Evolutionary conservation across 2,888 invertebrate genomes (phyloP).

Genomic region (Plagiodera versicolora): DNA sequence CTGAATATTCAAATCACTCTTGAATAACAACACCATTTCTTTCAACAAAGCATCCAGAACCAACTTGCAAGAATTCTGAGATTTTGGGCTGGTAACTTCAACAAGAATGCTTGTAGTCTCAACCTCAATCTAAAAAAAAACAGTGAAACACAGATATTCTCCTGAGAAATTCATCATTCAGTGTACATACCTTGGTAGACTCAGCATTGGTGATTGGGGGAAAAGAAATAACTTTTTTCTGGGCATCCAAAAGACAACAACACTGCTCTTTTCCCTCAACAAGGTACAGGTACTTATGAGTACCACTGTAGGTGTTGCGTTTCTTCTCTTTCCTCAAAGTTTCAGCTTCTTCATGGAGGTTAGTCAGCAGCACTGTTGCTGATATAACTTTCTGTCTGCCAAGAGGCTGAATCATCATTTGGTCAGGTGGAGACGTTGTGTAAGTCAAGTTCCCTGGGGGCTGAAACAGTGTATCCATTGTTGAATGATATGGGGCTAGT

Average conservation of each 20-base stretch:
- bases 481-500: too few relatives aligned
- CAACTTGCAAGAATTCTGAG: conserved; percentile 66
- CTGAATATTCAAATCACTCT: conserved; percentile 56
- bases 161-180: too few relatives aligned
- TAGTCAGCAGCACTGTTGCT: conserved; percentile 69
- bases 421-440: conserved; percentile 67
- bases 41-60: conserved; percentile 69
- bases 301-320: conserved; percentile 77
- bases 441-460: conserved; percentile 63
- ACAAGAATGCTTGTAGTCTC: conserved; percentile 69
- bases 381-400: conserved; percentile 62
- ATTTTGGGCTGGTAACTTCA: conserved; percentile 75
- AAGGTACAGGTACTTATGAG: conserved; percentile 81
- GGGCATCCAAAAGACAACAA: conserved; percentile 70
- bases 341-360: conserved; percentile 76
- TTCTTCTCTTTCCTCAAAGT: conserved; percentile 81
- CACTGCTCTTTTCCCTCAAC: conserved; percentile 74
- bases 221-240: conserved; percentile 74
- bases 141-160: conserved; percentile 5
- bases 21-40: conserved; percentile 61
- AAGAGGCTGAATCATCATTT: conserved; percentile 70
- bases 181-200: conserved; percentile 66
- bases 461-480: conserved; percentile 32
- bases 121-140: conserved; percentile 63
- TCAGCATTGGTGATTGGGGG: conserved; percentile 88